These are phyloP conservation scores for Martes martes DNA, from an alignment of 2,113 vertebrate genomes.

Conservation along the genomic window DNA sequence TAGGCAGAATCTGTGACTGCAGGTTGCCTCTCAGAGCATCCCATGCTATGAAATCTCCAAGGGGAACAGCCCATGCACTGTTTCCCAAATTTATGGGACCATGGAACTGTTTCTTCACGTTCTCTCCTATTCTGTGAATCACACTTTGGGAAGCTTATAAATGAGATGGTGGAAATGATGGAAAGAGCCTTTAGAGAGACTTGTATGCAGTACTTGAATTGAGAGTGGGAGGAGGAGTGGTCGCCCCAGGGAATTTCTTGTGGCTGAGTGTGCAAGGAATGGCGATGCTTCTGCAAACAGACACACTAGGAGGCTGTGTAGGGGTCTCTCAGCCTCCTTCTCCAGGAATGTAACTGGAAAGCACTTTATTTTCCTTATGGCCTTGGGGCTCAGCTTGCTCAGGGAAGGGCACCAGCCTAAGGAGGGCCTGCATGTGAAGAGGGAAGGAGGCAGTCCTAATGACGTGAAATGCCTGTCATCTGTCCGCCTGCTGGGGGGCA, in stretches of 20 bases:
- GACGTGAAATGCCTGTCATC: accelerated
- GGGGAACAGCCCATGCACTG: accelerated
- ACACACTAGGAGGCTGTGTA: background rate
- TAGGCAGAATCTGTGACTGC: background rate
- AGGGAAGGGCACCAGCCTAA: background rate
- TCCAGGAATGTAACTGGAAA: background rate
- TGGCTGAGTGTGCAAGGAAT: background rate
- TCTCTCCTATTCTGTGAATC: background rate
- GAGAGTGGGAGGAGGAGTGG: background rate
- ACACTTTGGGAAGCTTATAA: background rate
- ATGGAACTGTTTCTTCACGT: background rate
- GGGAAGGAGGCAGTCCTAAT: background rate
- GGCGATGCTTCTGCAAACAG: background rate
- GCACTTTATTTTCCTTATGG: background rate
- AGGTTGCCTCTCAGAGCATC: background rate
- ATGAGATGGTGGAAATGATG: background rate
- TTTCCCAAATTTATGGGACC: background rate
- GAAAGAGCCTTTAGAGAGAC: background rate
- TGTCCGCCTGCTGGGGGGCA: accelerated
- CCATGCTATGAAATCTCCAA: too few relatives aligned
- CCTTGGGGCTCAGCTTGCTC: background rate
- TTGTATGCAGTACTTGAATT: background rate
- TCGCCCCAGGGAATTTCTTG: background rate
- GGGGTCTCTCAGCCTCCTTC: background rate
- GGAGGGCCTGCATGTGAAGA: background rate